A percentile compares a stretch with the other conserved stretches of the same genome.
Conservation (phyloP, 2,888 invertebrate genomes). For the Brachyptera risi region DNA sequence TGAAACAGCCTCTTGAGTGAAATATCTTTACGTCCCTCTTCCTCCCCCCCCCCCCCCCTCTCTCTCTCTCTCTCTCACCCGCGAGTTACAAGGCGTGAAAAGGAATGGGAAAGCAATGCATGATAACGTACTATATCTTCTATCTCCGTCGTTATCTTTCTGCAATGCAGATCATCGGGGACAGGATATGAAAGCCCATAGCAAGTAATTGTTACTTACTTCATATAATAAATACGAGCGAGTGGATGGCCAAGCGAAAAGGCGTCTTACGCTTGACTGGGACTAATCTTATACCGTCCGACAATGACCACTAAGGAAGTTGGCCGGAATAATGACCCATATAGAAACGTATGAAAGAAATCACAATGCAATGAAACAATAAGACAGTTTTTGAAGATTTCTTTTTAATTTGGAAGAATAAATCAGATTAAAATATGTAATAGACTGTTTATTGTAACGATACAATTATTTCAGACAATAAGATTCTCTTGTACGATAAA, state of each 20-base stretch:
- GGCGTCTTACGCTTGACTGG: constrained; percentile 9
- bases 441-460: neutral
- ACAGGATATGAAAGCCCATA: constrained; percentile 30
- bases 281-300: constrained; percentile 7
- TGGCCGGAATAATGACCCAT: constrained; percentile 19
- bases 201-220: constrained; percentile 7
- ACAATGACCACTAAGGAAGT: constrained; percentile 9
- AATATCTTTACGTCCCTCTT: no score
- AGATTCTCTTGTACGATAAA: neutral
- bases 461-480: neutral
- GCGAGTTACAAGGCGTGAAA: neutral
- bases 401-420: neutral
- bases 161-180: constrained; percentile 21
- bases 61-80: no score
- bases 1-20: neutral
- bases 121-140: constrained; percentile 4
- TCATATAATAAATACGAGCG: neutral
- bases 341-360: neutral
- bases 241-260: constrained; percentile 17
- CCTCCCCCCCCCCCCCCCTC: no score
- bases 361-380: neutral
- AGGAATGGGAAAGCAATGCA: neutral
- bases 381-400: constrained; percentile 12
- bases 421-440: neutral
- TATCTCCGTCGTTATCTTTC: constrained; percentile 13